Evolutionary conservation across 2,113 vertebrate genomes (phyloP), one percentile per base, ranked within the genome.

Genomic region (Collichthys lucidus): DNA sequence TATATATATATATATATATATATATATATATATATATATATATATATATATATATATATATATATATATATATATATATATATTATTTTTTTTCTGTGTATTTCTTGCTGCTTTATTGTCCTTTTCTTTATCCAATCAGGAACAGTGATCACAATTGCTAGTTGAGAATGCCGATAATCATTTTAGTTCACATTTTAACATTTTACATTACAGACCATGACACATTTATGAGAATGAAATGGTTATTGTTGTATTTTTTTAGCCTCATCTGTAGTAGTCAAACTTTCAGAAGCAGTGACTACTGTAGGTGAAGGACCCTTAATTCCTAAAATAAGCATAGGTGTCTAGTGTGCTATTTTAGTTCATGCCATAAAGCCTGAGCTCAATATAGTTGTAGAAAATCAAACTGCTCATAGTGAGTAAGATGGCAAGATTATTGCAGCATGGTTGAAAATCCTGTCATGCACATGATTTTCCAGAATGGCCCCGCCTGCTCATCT

Each of bases 311-410:
- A 64, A 63, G 17, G 44, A 24, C 26, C 31, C 31, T 47, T 50
- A 72, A 71, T 29, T 71, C 46, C 20, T 35, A 4, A 60, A 20
- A 64, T 40, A 67, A 64, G 57, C 42, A 3, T 19, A n/a, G 70
- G 26, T 46, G 26, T 46, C 16, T 42, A 12, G 47, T 55, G 49
- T 8, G 10, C 11, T 6, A 29, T 70, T 57, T 50, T n/a, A 40
- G 19, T 74, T 74, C 11, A n/a, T 74, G 6, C 20, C 16, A 79
- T 69, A 57, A 57, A 50, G 20, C 52, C 5, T 35, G 8, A 44
- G 50, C 47, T 62, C 53, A 84, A 74, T 50, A 47, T 55, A 57
- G 26, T 20, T 50, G 55, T n/a, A 56, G 4, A 59, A 20, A 52
- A 50, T 47, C 20, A n/a, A 69, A 79, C 14, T 56, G 40, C 4